Percentiles rank a stretch among this genome's conserved stretches.
Conservation (phyloP, 2,797 vertebrate species). For the Ficedula albicollis region DNA sequence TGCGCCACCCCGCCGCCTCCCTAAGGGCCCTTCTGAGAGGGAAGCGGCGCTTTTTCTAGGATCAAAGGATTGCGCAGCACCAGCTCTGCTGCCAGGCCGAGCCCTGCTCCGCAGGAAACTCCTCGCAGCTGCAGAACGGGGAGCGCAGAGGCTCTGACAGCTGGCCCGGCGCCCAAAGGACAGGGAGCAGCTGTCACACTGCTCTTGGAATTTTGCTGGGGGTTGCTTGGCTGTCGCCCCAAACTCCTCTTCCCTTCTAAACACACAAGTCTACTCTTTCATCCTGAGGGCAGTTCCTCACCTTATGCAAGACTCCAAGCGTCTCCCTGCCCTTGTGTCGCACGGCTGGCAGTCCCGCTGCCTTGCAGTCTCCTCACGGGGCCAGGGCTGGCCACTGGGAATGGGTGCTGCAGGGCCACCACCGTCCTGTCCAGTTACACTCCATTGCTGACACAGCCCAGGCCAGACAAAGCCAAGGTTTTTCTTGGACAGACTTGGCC, state of each 20-base stretch:
- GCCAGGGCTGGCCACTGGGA: neutral
- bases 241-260: neutral
- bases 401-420: neutral
- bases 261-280: neutral
- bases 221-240: neutral
- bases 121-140: neutral
- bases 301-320: rapidly evolving
- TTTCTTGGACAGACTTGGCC: neutral
- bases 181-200: neutral
- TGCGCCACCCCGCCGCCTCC: rapidly evolving
- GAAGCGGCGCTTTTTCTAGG: rapidly evolving
- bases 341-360: neutral
- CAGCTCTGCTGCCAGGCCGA: neutral
- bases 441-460: neutral
- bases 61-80: rapidly evolving
- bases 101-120: neutral
- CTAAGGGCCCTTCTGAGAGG: rapidly evolving
- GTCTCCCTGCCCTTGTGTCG: neutral
- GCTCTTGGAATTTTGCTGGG: neutral
- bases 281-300: neutral
- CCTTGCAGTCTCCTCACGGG: neutral
- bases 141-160: neutral
- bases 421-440: neutral
- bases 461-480: neutral
- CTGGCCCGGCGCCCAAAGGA: rapidly evolving